Percentiles rank a stretch among this genome's conserved stretches.
Evolutionary conservation across 1,140 invertebrate genomes (phyloP).

Genomic region (Aphaenogaster floridana): DNA sequence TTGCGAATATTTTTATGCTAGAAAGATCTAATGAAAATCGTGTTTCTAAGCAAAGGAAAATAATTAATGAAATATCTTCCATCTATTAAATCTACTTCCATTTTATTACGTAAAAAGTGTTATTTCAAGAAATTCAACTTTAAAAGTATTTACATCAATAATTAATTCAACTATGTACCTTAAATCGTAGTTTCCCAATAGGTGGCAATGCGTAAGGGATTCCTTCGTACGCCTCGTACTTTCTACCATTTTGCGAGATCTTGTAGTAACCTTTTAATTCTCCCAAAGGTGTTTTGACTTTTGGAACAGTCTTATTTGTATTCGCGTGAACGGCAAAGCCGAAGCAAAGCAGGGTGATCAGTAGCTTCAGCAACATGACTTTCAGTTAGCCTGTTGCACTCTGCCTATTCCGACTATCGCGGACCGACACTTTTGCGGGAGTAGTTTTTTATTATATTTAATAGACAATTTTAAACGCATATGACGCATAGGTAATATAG

Average conservation of each 20-base stretch:
- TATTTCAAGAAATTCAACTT: neutral
- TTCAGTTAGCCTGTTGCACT: neutral
- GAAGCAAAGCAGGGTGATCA: neutral
- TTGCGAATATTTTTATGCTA: neutral
- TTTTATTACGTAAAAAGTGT: neutral
- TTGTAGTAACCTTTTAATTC: conserved; percentile 81
- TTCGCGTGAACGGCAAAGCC: neutral
- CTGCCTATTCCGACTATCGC: no score
- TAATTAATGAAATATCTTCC: neutral
- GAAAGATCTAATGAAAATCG: neutral
- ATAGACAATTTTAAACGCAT: no score
- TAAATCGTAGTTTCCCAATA: conserved; percentile 87
- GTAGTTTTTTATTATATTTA: no score
- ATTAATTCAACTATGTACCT: conserved; percentile 80
- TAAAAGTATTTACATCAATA: neutral
- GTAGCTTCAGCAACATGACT: neutral
- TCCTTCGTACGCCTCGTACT: conserved; percentile 88
- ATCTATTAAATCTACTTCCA: neutral
- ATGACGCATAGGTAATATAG: no score
- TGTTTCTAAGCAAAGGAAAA: neutral
- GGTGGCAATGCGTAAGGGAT: conserved; percentile 89
- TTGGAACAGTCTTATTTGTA: conserved; percentile 70
- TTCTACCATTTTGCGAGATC: conserved; percentile 80
- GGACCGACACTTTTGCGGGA: no score
- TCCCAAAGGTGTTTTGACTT: conserved; percentile 79